Evolutionary conservation across 2,797 vertebrate species (phyloP).

Genomic region (Clamator glandarius): DNA sequence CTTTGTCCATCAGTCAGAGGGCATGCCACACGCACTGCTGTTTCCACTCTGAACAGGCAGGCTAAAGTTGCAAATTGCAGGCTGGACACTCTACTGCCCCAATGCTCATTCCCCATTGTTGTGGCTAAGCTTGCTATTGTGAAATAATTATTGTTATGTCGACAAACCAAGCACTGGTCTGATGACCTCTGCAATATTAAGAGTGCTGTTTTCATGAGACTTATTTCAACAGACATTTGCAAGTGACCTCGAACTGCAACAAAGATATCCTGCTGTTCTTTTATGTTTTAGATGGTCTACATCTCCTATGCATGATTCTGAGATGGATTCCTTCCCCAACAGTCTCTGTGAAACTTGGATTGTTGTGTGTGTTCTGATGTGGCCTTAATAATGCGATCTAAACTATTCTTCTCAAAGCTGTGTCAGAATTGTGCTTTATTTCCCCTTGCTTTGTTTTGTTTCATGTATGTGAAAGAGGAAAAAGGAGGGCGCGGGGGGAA

Average conservation of each 20-base stretch:
- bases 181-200: background rate
- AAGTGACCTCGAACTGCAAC: background rate
- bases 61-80: background rate
- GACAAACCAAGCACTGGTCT: background rate
- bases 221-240: background rate
- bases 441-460: background rate
- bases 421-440: background rate
- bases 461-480: background rate
- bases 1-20: background rate
- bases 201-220: background rate
- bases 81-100: background rate
- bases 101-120: background rate
- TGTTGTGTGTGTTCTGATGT: background rate
- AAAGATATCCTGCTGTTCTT: conserved; percentile 16
- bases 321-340: background rate
- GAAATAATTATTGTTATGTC: background rate
- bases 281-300: background rate
- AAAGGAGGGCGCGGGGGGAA: rapidly evolving
- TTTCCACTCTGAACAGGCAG: background rate
- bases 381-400: background rate
- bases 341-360: background rate
- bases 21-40: conserved; percentile 9
- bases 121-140: background rate
- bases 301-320: background rate
- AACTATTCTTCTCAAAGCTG: background rate